Conservation (phyloP, 1,140 invertebrate genomes). For the Grapholita molesta region DNA sequence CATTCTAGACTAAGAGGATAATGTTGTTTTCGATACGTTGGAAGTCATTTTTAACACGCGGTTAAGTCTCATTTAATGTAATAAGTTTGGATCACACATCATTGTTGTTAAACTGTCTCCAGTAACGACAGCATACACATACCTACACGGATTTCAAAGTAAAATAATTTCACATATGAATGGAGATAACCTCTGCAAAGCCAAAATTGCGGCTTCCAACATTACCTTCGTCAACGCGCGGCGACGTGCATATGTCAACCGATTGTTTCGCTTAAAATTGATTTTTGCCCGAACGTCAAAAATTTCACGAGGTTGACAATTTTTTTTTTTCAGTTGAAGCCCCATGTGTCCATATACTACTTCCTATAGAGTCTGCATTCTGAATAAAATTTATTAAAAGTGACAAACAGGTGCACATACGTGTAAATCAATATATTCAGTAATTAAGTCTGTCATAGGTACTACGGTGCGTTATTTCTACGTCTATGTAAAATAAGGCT, state of each 20-base stretch:
- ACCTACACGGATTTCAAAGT: neutral
- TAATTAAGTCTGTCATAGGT: no score
- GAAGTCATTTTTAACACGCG: no score
- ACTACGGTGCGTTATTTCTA: no score
- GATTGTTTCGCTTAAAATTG: slow-evolving; percentile 65
- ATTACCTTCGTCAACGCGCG: slow-evolving; percentile 57
- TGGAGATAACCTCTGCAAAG: neutral
- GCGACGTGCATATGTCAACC: slow-evolving; percentile 31
- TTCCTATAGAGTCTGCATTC: neutral
- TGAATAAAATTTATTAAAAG: no score
- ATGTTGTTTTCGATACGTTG: no score
- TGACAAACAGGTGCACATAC: no score
- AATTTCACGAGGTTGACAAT: slow-evolving; percentile 45
- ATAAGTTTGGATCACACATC: no score
- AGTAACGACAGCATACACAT: neutral
- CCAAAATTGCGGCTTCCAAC: slow-evolving; percentile 38
- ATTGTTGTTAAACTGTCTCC: no score
- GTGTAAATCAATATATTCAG: no score
- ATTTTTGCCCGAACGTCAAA: slow-evolving; percentile 59
- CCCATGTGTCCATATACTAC: neutral
- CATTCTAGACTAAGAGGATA: no score
- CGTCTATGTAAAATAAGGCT: no score
- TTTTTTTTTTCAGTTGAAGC: slow-evolving; percentile 34
- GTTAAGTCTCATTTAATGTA: no score
- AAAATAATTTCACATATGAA: neutral